Evolutionary conservation across 2,797 vertebrate species (phyloP).

Genomic region (Sebastes nivosus): DNA sequence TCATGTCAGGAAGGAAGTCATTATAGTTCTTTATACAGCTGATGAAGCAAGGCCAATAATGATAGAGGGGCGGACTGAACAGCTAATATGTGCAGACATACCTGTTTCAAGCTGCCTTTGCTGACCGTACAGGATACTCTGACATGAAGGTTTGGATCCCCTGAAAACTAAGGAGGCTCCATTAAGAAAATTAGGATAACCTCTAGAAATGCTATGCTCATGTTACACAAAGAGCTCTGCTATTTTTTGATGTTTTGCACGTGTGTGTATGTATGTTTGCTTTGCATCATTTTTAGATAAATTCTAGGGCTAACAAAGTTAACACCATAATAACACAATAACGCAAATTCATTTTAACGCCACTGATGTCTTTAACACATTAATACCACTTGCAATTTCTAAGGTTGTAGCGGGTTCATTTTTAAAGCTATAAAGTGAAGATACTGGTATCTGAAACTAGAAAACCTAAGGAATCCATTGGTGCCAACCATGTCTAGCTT

Average conservation of each 20-base stretch:
- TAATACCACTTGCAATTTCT: too few relatives aligned
- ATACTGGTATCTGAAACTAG: too few relatives aligned
- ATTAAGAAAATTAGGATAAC: conserved; percentile 75
- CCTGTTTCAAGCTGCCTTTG: conserved; percentile 40
- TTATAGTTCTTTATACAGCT: conserved; percentile 82
- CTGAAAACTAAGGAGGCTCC: conserved; percentile 68
- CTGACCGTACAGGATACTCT: conserved; percentile 47
- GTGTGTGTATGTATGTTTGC: neutral
- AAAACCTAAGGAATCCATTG: too few relatives aligned
- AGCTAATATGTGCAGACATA: conserved; percentile 47
- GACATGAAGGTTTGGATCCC: conserved; percentile 44
- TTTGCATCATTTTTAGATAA: conserved; percentile 37
- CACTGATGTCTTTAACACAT: too few relatives aligned
- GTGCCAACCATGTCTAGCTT: too few relatives aligned
- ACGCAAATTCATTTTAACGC: too few relatives aligned
- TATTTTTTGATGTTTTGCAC: neutral
- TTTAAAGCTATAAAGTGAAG: too few relatives aligned
- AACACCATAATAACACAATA: too few relatives aligned
- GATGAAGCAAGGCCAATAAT: conserved; percentile 72
- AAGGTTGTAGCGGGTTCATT: too few relatives aligned
- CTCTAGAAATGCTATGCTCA: conserved; percentile 43
- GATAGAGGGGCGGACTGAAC: conserved; percentile 39
- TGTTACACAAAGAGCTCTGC: conserved; percentile 51
- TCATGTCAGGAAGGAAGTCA: conserved; percentile 85
- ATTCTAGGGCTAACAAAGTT: neutral